phyloP scores from a whole-genome alignment of 2,113 vertebrate genomes.

The Hymenochirus boettgeri region DNA sequence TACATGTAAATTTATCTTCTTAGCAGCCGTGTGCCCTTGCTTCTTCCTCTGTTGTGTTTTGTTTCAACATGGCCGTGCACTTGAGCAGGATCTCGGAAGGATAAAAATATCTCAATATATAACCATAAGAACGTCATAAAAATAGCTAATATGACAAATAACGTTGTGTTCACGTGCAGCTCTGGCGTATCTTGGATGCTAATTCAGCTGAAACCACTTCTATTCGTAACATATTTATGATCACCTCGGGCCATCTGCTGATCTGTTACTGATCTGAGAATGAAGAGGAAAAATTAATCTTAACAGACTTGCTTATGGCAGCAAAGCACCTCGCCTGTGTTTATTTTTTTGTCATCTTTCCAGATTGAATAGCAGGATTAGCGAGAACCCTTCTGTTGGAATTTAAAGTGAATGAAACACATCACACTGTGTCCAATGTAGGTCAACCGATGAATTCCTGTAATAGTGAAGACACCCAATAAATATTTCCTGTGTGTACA shows the following conservation, averaged over 20 bases:
- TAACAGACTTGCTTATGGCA: slow-evolving; percentile 43
- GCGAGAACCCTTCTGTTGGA: background rate
- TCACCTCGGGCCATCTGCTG: slow-evolving; percentile 53
- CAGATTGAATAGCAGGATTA: slow-evolving; percentile 34
- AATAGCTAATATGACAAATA: slow-evolving; percentile 33
- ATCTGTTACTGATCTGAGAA: slow-evolving; percentile 47
- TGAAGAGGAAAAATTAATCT: slow-evolving; percentile 45
- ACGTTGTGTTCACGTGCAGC: slow-evolving; percentile 28
- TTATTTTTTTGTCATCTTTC: slow-evolving; percentile 42
- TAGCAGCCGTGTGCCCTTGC: too few relatives aligned
- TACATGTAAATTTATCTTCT: slow-evolving; percentile 25
- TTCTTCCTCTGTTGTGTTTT: background rate
- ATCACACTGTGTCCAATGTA: too few relatives aligned
- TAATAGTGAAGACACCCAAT: too few relatives aligned
- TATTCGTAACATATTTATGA: slow-evolving; percentile 52
- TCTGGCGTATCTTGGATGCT: slow-evolving; percentile 26
- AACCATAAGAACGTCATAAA: background rate
- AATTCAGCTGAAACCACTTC: slow-evolving; percentile 46
- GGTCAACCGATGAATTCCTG: too few relatives aligned
- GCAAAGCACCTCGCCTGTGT: slow-evolving; percentile 22
- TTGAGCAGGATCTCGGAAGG: too few relatives aligned
- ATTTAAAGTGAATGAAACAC: background rate
- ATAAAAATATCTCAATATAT: background rate
- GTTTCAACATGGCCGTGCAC: background rate
- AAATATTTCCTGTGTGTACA: too few relatives aligned